A percentile compares a stretch with the other conserved stretches of the same genome.
These are phyloP conservation scores for Sylvilagus bachmani DNA, from an alignment of 2,113 vertebrate genomes.

Conservation along the genomic window DNA sequence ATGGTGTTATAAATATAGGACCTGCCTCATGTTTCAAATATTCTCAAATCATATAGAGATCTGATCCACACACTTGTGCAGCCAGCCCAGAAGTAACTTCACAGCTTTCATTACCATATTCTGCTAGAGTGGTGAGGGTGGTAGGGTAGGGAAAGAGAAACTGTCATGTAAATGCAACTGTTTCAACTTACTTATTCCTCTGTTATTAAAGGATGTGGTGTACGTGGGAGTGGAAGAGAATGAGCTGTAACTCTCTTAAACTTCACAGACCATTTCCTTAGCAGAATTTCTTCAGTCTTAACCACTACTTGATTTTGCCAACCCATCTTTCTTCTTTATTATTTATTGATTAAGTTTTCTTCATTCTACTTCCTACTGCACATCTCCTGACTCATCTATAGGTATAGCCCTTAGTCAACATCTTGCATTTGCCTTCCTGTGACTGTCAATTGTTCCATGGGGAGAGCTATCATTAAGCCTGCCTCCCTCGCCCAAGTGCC, in stretches of 20 bases:
- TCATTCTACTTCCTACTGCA: background rate
- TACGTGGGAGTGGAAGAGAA: background rate
- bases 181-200: conserved; percentile 37
- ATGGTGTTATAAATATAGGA: background rate
- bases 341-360: conserved; percentile 9
- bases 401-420: background rate
- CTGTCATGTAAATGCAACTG: background rate
- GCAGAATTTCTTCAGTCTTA: conserved; percentile 44
- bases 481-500: background rate
- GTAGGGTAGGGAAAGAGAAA: background rate
- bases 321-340: background rate
- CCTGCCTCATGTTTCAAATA: background rate
- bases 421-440: background rate
- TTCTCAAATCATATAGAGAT: background rate
- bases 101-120: background rate
- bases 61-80: background rate
- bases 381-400: background rate
- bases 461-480: background rate
- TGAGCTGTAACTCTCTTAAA: conserved; percentile 6
- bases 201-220: conserved; percentile 45
- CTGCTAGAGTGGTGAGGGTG: background rate
- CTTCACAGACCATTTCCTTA: background rate
- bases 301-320: conserved; percentile 43
- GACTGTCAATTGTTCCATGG: background rate
- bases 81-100: background rate